Base-by-base conservation (phyloP, 2,113 vertebrate species). In the Centrocercus urophasianus region DNA sequence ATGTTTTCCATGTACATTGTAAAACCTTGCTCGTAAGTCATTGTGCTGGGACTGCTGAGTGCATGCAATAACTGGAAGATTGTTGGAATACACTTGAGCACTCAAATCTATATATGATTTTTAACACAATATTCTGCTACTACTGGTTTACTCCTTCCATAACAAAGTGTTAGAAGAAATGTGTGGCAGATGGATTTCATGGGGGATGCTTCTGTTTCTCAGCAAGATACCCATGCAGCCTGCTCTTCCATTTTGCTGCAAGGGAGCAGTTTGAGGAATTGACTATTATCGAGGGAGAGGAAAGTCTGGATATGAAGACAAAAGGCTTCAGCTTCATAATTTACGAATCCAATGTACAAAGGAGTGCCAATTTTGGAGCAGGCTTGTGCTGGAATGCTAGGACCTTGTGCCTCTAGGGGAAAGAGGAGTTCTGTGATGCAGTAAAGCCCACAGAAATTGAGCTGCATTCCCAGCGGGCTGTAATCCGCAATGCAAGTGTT, bases 381-480 rank as follows among this genome's bases (percentile, higher is more conserved):
- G 84, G 66, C 42, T 59, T 83, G 28, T 73, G 13, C 54, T 70
- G 12, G 42, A 42, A 76, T 2, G 6, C 36, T 57, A 36, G n/a
- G 43, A 72, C 36, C 11, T 93, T 4, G 0, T 75, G 15, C 78
- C 25, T 57, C n/a, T n/a, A 4, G 22, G 24, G 27, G 32, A 8
- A 64, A 36, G 64, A 88, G 12, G 19, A 66, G 24, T 56, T 45
- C 42, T 84, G 59, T n/a, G 21, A 57, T 76, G 25, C 59, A 66
- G 42, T 42, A 50, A 85, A 45, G 2, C 18, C 38, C n/a, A 25
- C 15, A 64, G 40, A 87, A 83, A 60, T 70, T 22, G 87, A 56
- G 32, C 15, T 76, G 74, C 63, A 81, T 91, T 88, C 85, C 43
- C 61, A 69, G 24, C 36, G 15, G 70, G 50, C 75, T 80, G 13